Conservation (phyloP, 37 sponge, comb jelly and placozoan genomes). For the Beroe forskalii region DNA sequence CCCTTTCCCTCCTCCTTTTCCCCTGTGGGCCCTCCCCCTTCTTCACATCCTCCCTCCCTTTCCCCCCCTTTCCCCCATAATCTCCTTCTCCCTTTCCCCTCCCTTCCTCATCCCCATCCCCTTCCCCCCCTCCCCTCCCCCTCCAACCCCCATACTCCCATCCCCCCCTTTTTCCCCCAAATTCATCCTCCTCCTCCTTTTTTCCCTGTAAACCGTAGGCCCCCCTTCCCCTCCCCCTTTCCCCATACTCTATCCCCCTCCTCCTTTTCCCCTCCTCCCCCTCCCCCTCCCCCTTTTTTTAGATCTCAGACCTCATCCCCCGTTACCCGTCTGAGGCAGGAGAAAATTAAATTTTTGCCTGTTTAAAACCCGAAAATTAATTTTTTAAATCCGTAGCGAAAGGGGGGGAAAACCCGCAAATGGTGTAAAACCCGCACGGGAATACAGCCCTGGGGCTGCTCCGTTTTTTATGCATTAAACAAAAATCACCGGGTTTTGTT, state of each 20-base stretch:
- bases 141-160: neutral
- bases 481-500: neutral
- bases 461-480: neutral
- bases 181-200: too few relatives aligned
- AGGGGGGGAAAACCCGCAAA: too few relatives aligned
- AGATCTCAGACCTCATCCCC: too few relatives aligned
- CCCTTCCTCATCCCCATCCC: neutral
- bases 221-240: too few relatives aligned
- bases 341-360: neutral
- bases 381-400: neutral
- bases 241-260: too few relatives aligned
- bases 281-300: too few relatives aligned
- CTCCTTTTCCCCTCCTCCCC: too few relatives aligned
- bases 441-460: neutral
- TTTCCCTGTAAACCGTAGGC: too few relatives aligned
- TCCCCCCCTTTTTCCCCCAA: neutral
- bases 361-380: constrained; percentile 43
- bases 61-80: neutral
- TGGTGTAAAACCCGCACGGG: neutral
- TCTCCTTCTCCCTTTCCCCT: neutral
- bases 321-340: too few relatives aligned
- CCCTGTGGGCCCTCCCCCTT: neutral
- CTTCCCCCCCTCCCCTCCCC: neutral
- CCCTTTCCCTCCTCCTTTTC: too few relatives aligned
- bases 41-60: neutral